These are phyloP conservation scores for Athalia rosae DNA, from an alignment of 2,888 invertebrate species.

Conservation along the genomic window DNA sequence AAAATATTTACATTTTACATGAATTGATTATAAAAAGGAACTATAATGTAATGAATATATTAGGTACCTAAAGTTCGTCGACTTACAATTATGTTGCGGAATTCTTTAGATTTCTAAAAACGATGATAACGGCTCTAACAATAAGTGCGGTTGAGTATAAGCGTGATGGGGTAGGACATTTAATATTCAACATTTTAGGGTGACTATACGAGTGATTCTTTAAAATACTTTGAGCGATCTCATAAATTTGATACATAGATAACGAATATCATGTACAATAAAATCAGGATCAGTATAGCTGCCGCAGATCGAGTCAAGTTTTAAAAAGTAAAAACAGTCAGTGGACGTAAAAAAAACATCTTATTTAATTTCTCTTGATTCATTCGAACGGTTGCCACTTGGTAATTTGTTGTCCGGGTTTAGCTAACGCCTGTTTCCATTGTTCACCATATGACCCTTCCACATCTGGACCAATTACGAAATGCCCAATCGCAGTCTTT, in stretches of 20 bases:
- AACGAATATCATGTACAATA: slow-evolving; percentile 7
- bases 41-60: too few relatives aligned
- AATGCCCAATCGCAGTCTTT: slow-evolving; percentile 81
- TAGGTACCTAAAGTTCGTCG: too few relatives aligned
- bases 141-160: neutral
- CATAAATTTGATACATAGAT: slow-evolving; percentile 11
- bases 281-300: slow-evolving; percentile 17
- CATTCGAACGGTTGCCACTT: slow-evolving; percentile 70
- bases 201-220: slow-evolving; percentile 9
- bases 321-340: slow-evolving; percentile 2
- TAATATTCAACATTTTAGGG: neutral
- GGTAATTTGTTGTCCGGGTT: slow-evolving; percentile 68
- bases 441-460: slow-evolving; percentile 76
- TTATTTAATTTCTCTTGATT: slow-evolving; percentile 36
- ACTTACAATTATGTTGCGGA: too few relatives aligned
- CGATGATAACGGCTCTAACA: too few relatives aligned
- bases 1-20: too few relatives aligned
- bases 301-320: slow-evolving; percentile 28
- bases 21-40: too few relatives aligned
- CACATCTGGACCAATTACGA: slow-evolving; percentile 79
- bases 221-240: slow-evolving; percentile 8
- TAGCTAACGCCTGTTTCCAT: slow-evolving; percentile 78
- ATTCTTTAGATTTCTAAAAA: too few relatives aligned
- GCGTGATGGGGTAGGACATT: neutral
- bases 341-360: slow-evolving; percentile 23